Percentiles rank a stretch among this genome's conserved stretches.
Conservation (phyloP, 2,888 invertebrate genomes). For the Bhutanitis thaidina region DNA sequence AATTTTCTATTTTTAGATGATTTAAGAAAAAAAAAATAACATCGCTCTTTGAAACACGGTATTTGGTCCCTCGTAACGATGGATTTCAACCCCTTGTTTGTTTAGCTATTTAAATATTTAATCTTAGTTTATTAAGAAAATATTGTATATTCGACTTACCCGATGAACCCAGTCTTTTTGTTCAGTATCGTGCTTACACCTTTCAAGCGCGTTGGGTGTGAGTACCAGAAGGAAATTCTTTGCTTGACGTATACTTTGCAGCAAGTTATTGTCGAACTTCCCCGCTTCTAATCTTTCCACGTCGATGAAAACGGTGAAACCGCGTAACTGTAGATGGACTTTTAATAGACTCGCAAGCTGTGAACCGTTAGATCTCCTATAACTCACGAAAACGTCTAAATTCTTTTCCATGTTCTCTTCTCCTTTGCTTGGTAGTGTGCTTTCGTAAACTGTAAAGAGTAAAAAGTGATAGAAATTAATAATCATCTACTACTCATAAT, state of each 20-base stretch:
- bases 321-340: conserved; percentile 96
- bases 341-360: conserved; percentile 97
- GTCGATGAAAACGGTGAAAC: conserved; percentile 98
- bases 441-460: conserved; percentile 79
- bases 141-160: conserved; percentile 77
- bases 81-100: no score
- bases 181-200: conserved; percentile 94
- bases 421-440: conserved; percentile 82
- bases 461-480: no score
- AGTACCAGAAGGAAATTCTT: conserved; percentile 97
- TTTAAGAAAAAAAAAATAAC: no score
- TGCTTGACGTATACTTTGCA: conserved; percentile 97
- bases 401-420: conserved; percentile 92
- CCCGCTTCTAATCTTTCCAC: conserved; percentile 98
- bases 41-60: no score
- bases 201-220: conserved; percentile 95
- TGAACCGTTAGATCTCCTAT: conserved; percentile 97
- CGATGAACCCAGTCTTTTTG: conserved; percentile 99
- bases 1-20: no score
- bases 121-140: no score
- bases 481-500: no score
- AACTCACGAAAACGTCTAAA: conserved; percentile 98
- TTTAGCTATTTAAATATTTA: no score
- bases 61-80: no score
- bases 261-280: conserved; percentile 98